Evolutionary conservation across 2,888 invertebrate species (phyloP).

Genomic region (Himalopsyche kuldschensis): DNA sequence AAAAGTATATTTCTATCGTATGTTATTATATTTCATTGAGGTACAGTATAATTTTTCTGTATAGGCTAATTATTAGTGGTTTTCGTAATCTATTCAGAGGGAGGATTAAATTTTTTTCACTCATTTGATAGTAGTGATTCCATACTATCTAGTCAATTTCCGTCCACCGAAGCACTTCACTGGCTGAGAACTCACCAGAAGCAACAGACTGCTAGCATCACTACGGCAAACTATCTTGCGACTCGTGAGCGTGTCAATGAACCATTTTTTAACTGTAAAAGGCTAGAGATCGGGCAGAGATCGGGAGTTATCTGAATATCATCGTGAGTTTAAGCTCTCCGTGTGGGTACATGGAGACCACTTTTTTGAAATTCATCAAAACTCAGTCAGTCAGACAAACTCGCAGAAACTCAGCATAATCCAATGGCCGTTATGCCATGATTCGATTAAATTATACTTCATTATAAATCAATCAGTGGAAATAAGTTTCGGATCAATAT

Average conservation of each 20-base stretch:
- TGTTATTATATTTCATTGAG: no score
- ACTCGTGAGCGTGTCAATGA: constrained; percentile 31
- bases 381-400: not conserved
- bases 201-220: not conserved
- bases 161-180: not conserved
- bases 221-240: not conserved
- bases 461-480: not conserved
- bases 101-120: no score
- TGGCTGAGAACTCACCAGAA: not conserved
- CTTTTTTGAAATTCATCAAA: not conserved
- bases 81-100: no score
- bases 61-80: no score
- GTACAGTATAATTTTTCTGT: no score
- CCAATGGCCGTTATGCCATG: not conserved
- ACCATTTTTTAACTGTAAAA: constrained; percentile 38
- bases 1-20: no score
- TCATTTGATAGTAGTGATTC: no score
- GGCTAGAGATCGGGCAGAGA: constrained; percentile 6
- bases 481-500: not conserved
- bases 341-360: not conserved
- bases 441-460: not conserved
- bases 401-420: not conserved
- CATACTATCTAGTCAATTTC: no score
- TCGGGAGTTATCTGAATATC: constrained; percentile 28
- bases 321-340: not conserved